Evolutionary conservation across 2,797 vertebrate species (phyloP), one percentile per base, ranked within the genome.

Genomic region (Neostethus bicornis): DNA sequence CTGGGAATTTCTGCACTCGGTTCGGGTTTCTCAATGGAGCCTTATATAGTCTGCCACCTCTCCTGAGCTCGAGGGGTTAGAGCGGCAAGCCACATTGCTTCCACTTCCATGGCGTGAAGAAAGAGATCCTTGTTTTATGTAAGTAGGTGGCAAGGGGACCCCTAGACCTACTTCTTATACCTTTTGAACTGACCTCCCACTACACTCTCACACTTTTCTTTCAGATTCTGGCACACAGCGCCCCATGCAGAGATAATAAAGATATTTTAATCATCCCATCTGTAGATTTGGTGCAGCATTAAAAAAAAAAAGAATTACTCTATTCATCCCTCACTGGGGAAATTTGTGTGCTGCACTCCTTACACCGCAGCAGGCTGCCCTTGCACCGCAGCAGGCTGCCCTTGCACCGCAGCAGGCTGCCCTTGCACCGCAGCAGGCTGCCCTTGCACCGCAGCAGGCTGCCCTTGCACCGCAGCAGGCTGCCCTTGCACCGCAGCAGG

Each of bases 1-100:
- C 52, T 17, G 79, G 80, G 83, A 88, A 79, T 84, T 80, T 83
- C 48, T 72, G 17, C 62, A 61, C 50, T 76, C 57, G 53, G 57
- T 72, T 66, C 45, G 65, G 31, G 73, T 75, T 35, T 79, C 61
- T 81, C 62, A 64, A 39, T 29, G 66, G 75, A 77, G 67, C 20
- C 52, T 59, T 73, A 65, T 84, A 75, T 62, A 75, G 68, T 73
- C 60, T 70, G 66, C 70, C 73, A 70, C 65, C 70, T 81, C 63
- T 68, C 55, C 46, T 54, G 55, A 68, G 66, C 35, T 16, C n/a
- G 53, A 46, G 23, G 51, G 61, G 44, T 61, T 50, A 26, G 16
- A 54, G 73, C 43, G 8, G 55, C n/a, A 67, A 66, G 38, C 47
- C 61, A 32, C 13, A 46, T 63, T 35, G 58, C 68, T 28, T 68